Percentiles rank a stretch among this genome's conserved stretches.
Conservation (phyloP, 2,797 vertebrate species). For the Emys orbicularis region DNA sequence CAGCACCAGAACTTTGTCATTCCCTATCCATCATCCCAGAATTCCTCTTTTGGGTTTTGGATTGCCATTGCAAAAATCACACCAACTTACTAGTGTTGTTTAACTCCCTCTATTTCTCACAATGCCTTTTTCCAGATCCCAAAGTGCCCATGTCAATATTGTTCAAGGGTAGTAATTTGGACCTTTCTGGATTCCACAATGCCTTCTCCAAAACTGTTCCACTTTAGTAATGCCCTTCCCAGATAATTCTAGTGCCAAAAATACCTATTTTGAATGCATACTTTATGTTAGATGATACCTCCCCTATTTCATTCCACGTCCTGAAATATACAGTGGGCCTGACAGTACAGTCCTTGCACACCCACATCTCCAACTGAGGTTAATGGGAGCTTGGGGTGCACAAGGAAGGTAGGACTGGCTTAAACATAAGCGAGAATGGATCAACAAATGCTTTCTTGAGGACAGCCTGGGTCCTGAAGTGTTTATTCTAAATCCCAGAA, state of each 20-base stretch:
- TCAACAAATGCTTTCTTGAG: conserved; percentile 24
- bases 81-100: not conserved
- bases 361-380: conserved; percentile 2
- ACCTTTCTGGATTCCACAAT: conserved; percentile 16
- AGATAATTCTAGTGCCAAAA: not conserved
- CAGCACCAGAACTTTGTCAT: not conserved
- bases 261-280: not conserved
- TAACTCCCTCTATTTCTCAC: not conserved
- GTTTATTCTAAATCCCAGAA: conserved; percentile 32
- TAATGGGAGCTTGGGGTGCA: conserved; percentile 16
- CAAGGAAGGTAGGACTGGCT: not conserved
- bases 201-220: not conserved
- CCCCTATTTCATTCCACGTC: conserved; percentile 2
- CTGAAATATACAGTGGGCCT: not conserved
- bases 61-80: not conserved
- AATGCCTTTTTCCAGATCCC: not conserved
- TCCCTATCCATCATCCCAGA: not conserved
- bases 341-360: not conserved
- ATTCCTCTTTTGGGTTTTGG: not conserved
- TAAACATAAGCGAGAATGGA: conserved; percentile 32
- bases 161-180: conserved; percentile 48
- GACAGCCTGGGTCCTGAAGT: not conserved
- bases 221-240: conserved; percentile 14
- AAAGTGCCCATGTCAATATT: conserved; percentile 50
- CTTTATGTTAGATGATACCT: not conserved